Evolutionary conservation across 2,888 invertebrate species (phyloP).

Genomic region (Sthenelais limicola): DNA sequence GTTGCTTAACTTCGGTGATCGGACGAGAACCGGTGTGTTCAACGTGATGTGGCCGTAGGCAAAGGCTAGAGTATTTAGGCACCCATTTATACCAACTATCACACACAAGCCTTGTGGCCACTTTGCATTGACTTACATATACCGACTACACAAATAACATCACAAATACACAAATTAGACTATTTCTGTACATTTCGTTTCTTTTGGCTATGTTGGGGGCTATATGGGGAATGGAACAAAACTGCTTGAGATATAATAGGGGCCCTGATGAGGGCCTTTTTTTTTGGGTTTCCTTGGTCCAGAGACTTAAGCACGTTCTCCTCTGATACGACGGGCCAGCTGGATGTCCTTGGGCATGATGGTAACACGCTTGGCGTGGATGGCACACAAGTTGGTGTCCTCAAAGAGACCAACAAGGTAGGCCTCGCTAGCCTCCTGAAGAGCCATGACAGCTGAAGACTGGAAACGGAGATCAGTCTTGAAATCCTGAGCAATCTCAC

Average conservation of each 20-base stretch:
- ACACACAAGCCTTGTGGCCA: too few relatives aligned
- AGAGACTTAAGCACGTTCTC: conserved; percentile 80
- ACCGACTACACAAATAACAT: too few relatives aligned
- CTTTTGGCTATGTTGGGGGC: too few relatives aligned
- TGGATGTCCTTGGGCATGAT: conserved; percentile 99
- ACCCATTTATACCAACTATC: too few relatives aligned
- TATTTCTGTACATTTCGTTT: too few relatives aligned
- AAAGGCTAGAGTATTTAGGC: too few relatives aligned
- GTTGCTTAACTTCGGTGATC: conserved; percentile 51
- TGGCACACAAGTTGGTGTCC: conserved; percentile 97
- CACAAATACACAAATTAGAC: too few relatives aligned
- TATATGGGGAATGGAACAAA: too few relatives aligned
- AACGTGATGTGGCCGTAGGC: conserved; percentile 35
- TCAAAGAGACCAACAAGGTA: conserved; percentile 85
- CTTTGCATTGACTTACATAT: too few relatives aligned
- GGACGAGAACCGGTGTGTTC: conserved; percentile 49
- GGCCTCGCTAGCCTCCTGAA: conserved; percentile 59
- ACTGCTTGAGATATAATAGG: too few relatives aligned
- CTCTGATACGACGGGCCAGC: conserved; percentile 95
- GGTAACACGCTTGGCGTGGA: conserved; percentile 96
- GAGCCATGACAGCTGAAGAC: conserved; percentile 72
- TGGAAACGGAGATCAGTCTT: conserved; percentile 73
- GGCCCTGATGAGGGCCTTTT: conserved; percentile 33
- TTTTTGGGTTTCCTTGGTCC: neutral
- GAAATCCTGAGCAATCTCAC: conserved; percentile 73